Evolutionary conservation across 2,888 invertebrate species (phyloP).

Genomic region (Eilema caniola): DNA sequence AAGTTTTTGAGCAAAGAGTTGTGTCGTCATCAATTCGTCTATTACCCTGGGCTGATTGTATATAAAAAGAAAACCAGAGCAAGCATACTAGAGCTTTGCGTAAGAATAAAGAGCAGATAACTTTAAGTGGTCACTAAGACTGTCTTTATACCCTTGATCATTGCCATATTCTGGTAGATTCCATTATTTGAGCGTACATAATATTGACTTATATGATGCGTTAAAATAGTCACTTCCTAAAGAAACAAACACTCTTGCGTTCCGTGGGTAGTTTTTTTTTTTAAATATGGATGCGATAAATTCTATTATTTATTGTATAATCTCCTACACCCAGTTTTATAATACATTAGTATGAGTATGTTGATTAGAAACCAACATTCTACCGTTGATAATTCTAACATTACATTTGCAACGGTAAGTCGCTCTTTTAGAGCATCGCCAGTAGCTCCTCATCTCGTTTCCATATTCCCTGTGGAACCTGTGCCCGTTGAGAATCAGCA

Average conservation of each 20-base stretch:
- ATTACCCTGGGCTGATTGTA: not conserved
- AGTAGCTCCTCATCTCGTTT: slow-evolving; percentile 64
- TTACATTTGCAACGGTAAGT: slow-evolving; percentile 64
- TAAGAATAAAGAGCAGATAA: no score
- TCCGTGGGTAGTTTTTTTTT: not conserved
- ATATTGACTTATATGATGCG: not conserved
- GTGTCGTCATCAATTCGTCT: not conserved
- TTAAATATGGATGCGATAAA: not conserved
- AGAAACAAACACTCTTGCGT: not conserved
- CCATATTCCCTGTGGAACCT: slow-evolving; percentile 69
- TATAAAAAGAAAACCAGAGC: no score
- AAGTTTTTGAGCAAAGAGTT: not conserved
- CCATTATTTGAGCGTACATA: not conserved
- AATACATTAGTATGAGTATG: slow-evolving; percentile 60
- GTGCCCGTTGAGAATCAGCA: slow-evolving; percentile 61
- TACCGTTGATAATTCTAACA: slow-evolving; percentile 61
- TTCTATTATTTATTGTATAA: not conserved
- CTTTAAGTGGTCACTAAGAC: no score
- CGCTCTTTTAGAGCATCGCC: slow-evolving; percentile 69
- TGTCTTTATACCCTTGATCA: not conserved
- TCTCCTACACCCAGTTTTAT: not conserved
- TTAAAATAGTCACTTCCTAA: not conserved
- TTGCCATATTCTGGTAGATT: slow-evolving; percentile 1
- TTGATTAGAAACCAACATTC: slow-evolving; percentile 55
- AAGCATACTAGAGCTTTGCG: no score